Evolutionary conservation across 2,113 vertebrate species (phyloP).

Genomic region (Tichodroma muraria): DNA sequence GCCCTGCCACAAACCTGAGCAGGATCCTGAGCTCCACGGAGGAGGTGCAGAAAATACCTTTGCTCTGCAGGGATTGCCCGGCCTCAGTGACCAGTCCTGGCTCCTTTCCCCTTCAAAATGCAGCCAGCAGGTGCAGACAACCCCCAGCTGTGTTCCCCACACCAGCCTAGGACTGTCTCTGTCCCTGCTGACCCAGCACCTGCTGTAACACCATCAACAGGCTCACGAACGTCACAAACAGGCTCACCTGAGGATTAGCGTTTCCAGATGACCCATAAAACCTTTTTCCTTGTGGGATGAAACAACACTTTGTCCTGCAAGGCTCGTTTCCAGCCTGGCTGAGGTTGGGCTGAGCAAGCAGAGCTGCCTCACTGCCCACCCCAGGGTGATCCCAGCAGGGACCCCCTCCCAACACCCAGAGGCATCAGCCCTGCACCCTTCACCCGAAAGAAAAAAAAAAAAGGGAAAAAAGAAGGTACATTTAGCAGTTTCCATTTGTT

Average conservation of each 20-base stretch:
- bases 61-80: fast-evolving
- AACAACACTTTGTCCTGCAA: fast-evolving
- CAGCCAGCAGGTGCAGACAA: not conserved
- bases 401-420: not conserved
- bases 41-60: not conserved
- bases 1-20: not conserved
- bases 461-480: not conserved
- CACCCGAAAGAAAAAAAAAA: not conserved
- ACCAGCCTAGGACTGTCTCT: not conserved
- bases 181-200: not conserved
- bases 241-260: not conserved
- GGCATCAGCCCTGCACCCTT: not conserved
- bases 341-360: not conserved
- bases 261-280: not conserved
- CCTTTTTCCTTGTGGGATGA: not conserved
- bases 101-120: not conserved
- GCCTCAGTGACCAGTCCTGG: not conserved
- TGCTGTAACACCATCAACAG: not conserved
- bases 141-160: not conserved
- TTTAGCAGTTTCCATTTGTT: slow-evolving; percentile 48
- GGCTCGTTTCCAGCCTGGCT: not conserved
- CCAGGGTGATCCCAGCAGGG: not conserved
- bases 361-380: not conserved
- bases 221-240: not conserved
- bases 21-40: fast-evolving